Evolutionary conservation across 1,140 invertebrate genomes (phyloP).

Genomic region (Drosophila biarmipes): DNA sequence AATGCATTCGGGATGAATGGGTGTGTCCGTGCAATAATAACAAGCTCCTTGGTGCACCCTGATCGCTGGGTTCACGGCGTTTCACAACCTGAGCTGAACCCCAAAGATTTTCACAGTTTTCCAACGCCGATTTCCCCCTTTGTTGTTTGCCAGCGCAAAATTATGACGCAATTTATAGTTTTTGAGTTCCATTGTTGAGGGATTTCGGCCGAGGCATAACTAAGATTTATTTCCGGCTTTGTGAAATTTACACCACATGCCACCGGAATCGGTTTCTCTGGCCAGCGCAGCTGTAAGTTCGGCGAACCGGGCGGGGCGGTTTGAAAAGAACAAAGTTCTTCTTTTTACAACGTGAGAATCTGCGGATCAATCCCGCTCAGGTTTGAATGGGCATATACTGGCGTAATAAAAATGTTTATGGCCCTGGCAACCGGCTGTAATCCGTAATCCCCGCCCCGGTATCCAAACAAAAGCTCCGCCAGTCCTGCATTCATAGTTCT

Average conservation of each 20-base stretch:
- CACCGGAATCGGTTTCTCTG: slow-evolving; percentile 43
- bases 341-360: slow-evolving; percentile 50
- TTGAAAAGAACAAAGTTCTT: slow-evolving; percentile 49
- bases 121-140: slow-evolving; percentile 11
- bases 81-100: slow-evolving; percentile 29
- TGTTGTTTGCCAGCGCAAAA: slow-evolving; percentile 66
- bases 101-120: slow-evolving; percentile 60
- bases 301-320: slow-evolving; percentile 9
- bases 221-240: slow-evolving; percentile 82
- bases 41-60: slow-evolving; percentile 46
- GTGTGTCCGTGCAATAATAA: slow-evolving; percentile 68
- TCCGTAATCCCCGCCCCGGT: slow-evolving; percentile 31
- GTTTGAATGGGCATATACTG: slow-evolving; percentile 33
- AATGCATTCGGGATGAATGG: slow-evolving; percentile 22
- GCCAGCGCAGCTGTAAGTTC: slow-evolving; percentile 35
- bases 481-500: slow-evolving; percentile 25
- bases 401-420: slow-evolving; percentile 46
- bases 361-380: slow-evolving; percentile 35
- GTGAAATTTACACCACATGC: slow-evolving; percentile 70
- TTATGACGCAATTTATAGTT: slow-evolving; percentile 83
- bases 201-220: slow-evolving; percentile 58
- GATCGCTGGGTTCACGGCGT: slow-evolving; percentile 37
- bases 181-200: slow-evolving; percentile 56
- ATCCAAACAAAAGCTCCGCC: slow-evolving; percentile 34
- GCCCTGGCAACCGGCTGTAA: slow-evolving; percentile 43